Conservation (phyloP, 2,888 invertebrate genomes). For the Ditula angustiorana region DNA sequence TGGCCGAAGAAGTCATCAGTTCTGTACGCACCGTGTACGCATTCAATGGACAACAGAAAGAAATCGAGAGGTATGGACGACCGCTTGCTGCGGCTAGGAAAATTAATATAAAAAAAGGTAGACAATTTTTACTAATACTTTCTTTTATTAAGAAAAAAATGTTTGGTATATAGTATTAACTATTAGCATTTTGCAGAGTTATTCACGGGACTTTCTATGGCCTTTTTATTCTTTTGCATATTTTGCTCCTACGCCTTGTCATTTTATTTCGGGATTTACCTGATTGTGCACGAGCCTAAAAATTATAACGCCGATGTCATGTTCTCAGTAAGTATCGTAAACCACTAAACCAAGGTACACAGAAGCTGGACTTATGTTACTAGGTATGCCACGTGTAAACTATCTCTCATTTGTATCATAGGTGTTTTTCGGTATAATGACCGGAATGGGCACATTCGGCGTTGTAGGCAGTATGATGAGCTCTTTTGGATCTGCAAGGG, state of each 20-base stretch:
- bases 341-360: background rate
- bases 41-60: conserved; percentile 90
- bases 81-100: conserved; percentile 86
- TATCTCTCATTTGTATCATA: conserved; percentile 60
- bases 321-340: conserved; percentile 85
- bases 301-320: conserved; percentile 87
- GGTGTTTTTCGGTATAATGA: conserved; percentile 91
- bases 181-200: conserved; percentile 65
- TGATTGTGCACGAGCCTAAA: conserved; percentile 85
- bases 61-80: conserved; percentile 86
- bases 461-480: conserved; percentile 90
- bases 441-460: conserved; percentile 89
- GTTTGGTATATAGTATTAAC: background rate
- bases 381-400: no score
- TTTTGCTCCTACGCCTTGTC: conserved; percentile 91
- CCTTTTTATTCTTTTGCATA: conserved; percentile 89
- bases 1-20: conserved; percentile 91
- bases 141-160: background rate
- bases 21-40: conserved; percentile 90
- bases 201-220: conserved; percentile 88
- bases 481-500: conserved; percentile 90
- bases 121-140: background rate
- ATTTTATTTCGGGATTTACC: conserved; percentile 91
- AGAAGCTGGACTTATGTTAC: no score
- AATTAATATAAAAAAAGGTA: conserved; percentile 87